Evolutionary conservation across 2,888 invertebrate genomes (phyloP).

Genomic region (Andrena haemorrhoa): DNA sequence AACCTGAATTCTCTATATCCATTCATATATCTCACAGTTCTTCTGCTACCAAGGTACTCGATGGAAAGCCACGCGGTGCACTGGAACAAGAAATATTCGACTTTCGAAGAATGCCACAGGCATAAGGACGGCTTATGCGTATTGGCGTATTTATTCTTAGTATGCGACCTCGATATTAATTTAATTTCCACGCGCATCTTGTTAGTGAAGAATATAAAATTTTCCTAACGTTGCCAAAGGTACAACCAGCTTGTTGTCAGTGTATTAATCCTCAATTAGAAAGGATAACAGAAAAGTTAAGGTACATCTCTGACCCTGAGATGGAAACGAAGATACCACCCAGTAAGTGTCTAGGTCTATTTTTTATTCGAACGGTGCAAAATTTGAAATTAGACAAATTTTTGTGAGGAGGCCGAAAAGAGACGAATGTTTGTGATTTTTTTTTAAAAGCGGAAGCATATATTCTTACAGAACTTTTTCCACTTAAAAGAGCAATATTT

Average conservation of each 20-base stretch:
- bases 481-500: too few species aligned
- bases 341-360: conserved; percentile 67
- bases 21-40: not conserved
- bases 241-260: conserved; percentile 52
- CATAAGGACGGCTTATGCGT: conserved; percentile 77
- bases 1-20: not conserved
- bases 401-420: too few species aligned
- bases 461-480: too few species aligned
- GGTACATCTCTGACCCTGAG: conserved; percentile 58
- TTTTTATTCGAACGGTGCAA: not conserved
- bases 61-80: conserved; percentile 80
- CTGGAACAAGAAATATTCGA: conserved; percentile 78
- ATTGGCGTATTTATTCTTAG: conserved; percentile 76
- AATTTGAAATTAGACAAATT: not conserved
- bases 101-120: conserved; percentile 73
- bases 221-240: conserved; percentile 52
- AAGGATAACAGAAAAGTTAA: conserved; percentile 75
- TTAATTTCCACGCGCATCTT: not conserved
- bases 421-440: too few species aligned
- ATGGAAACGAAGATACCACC: conserved; percentile 68
- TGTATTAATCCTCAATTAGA: conserved; percentile 67
- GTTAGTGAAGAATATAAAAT: conserved; percentile 1
- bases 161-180: conserved; percentile 37
- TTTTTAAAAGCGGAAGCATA: too few species aligned
- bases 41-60: conserved; percentile 72